Percentiles rank a stretch among this genome's conserved stretches.
These are phyloP conservation scores for Poeciliopsis presidionis DNA, from an alignment of 2,797 vertebrate genomes.

Conservation along the genomic window DNA sequence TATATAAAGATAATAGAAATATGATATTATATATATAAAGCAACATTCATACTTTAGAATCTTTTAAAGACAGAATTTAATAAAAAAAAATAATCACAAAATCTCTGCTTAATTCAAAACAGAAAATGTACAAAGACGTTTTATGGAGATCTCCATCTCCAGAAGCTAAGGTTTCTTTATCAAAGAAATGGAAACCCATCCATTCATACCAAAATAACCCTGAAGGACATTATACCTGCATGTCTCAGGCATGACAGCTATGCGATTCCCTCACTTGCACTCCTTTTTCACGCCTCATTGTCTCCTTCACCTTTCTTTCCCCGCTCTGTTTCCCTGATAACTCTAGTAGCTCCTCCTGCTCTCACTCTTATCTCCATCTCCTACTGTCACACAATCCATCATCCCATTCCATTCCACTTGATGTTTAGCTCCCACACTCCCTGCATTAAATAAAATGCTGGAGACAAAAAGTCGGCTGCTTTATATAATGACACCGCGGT, in stretches of 20 bases:
- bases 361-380: conserved; percentile 64
- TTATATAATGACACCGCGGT: conserved; percentile 58
- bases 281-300: conserved; percentile 45
- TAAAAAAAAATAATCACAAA: background rate
- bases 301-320: conserved; percentile 43
- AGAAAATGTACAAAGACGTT: conserved; percentile 43
- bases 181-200: conserved; percentile 46
- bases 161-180: conserved; percentile 40
- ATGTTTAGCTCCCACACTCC: conserved; percentile 35
- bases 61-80: background rate
- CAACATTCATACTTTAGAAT: background rate
- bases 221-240: conserved; percentile 53
- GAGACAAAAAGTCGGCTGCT: conserved; percentile 55
- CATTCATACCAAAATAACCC: conserved; percentile 69
- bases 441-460: conserved; percentile 55
- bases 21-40: too few relatives aligned
- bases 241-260: conserved; percentile 70
- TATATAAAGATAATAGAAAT: too few relatives aligned
- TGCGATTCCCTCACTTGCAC: conserved; percentile 38
- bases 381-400: conserved; percentile 63
- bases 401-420: conserved; percentile 35
- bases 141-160: conserved; percentile 30
- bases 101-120: conserved; percentile 29
- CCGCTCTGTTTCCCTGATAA: conserved; percentile 60
- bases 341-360: conserved; percentile 54